Evolutionary conservation across 2,797 vertebrate species (phyloP).

Genomic region (Anableps anableps): DNA sequence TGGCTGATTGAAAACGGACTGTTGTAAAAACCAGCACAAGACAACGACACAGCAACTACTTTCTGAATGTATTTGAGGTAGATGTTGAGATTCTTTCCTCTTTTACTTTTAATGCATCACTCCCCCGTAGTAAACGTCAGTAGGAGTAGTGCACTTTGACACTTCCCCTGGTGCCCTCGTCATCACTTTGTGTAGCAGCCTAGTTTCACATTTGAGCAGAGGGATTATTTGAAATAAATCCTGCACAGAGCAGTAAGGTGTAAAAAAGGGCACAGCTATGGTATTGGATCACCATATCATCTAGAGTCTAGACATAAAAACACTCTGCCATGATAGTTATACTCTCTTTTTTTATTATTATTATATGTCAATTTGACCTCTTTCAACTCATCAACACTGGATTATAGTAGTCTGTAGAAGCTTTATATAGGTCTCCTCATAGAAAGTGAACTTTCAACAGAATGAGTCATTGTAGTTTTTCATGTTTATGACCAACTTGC

Average conservation of each 20-base stretch:
- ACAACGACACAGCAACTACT: slow-evolving; percentile 83
- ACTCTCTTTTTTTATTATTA: slow-evolving; percentile 31
- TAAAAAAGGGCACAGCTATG: slow-evolving; percentile 35
- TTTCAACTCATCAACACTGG: slow-evolving; percentile 54
- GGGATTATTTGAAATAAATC: slow-evolving; percentile 17
- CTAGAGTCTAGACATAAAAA: slow-evolving; percentile 33
- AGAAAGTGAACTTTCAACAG: slow-evolving; percentile 47
- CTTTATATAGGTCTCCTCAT: slow-evolving; percentile 54
- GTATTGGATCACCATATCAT: slow-evolving; percentile 46
- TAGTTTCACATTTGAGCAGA: slow-evolving; percentile 46
- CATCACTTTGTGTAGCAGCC: slow-evolving; percentile 66
- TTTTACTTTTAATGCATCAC: slow-evolving; percentile 62
- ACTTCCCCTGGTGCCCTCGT: slow-evolving; percentile 40
- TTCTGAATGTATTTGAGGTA: slow-evolving; percentile 88
- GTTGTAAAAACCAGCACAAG: slow-evolving; percentile 90
- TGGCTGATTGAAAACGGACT: slow-evolving; percentile 91
- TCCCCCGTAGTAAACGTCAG: slow-evolving; percentile 46
- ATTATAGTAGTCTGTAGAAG: slow-evolving; percentile 56
- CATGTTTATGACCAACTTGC: slow-evolving; percentile 60
- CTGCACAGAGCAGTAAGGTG: slow-evolving; percentile 20
- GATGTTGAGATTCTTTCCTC: slow-evolving; percentile 77
- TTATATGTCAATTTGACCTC: slow-evolving; percentile 51
- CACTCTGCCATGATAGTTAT: slow-evolving; percentile 48
- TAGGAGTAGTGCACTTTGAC: slow-evolving; percentile 52
- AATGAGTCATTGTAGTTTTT: slow-evolving; percentile 67